Conservation (phyloP, 2,113 vertebrate genomes). For the Gorilla gorilla region DNA sequence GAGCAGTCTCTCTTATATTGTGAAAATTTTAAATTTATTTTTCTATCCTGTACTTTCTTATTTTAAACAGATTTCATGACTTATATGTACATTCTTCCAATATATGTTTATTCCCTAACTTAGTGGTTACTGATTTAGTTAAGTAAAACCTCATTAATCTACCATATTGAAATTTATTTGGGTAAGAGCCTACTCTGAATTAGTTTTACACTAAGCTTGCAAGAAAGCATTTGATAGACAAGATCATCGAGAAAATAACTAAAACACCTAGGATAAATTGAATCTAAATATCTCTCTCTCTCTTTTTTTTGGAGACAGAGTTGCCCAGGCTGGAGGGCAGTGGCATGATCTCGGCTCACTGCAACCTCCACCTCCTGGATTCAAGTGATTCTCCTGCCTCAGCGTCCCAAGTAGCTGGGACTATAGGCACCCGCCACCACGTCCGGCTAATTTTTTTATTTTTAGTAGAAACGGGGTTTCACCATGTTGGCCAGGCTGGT, state of each 20-base stretch:
- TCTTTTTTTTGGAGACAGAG: too few species aligned
- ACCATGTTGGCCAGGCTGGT: too few species aligned
- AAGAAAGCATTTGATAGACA: constrained; percentile 45
- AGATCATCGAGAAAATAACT: constrained; percentile 12
- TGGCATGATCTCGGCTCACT: too few species aligned
- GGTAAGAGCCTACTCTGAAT: neutral
- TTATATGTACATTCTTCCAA: neutral
- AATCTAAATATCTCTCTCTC: neutral
- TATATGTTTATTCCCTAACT: neutral
- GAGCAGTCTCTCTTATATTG: neutral
- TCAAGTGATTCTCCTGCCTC: too few species aligned
- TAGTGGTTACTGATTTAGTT: constrained; percentile 16
- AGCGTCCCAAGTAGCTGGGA: too few species aligned
- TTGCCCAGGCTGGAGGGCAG: too few species aligned
- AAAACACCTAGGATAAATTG: neutral
- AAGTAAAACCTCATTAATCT: neutral
- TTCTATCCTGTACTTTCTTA: neutral
- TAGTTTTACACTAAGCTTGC: neutral
- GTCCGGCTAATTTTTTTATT: too few species aligned
- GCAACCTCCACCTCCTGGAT: too few species aligned
- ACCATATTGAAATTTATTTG: neutral
- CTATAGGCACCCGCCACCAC: too few species aligned
- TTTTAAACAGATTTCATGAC: constrained; percentile 4
- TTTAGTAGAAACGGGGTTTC: too few species aligned
- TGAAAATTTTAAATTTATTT: neutral